phyloP scores from a whole-genome alignment of 2,113 vertebrate genomes.

The Perca fluviatilis region DNA sequence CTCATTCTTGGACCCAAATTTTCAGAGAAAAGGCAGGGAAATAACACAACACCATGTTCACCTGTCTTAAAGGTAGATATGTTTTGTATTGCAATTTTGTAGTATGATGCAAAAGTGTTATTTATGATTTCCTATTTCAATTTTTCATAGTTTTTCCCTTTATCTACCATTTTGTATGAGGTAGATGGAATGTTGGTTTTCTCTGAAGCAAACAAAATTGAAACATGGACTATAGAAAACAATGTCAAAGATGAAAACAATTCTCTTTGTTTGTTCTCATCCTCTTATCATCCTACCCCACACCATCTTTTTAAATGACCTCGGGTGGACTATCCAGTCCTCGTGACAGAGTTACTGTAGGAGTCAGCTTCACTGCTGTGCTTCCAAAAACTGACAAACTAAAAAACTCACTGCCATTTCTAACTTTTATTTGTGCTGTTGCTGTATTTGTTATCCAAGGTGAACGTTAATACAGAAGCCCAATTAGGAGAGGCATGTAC shows the following conservation, averaged over 20 bases:
- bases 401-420: background rate
- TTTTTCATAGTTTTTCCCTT: background rate
- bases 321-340: constrained; percentile 23
- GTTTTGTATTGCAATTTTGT: background rate
- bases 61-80: background rate
- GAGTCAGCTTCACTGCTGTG: background rate
- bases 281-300: constrained; percentile 9
- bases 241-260: background rate
- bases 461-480: constrained; percentile 1
- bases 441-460: background rate
- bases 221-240: background rate
- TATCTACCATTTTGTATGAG: background rate
- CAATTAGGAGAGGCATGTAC: background rate
- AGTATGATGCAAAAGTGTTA: background rate
- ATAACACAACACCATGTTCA: background rate
- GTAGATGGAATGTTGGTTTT: background rate
- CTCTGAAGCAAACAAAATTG: background rate
- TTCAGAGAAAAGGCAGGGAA: background rate
- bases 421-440: background rate
- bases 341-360: constrained; percentile 29
- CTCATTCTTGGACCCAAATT: background rate
- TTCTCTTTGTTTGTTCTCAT: constrained; percentile 27
- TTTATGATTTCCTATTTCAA: background rate
- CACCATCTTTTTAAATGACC: constrained; percentile 14
- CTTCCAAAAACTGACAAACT: background rate